Conservation (phyloP, 2,797 vertebrate species). For the Galaxias olidus region DNA sequence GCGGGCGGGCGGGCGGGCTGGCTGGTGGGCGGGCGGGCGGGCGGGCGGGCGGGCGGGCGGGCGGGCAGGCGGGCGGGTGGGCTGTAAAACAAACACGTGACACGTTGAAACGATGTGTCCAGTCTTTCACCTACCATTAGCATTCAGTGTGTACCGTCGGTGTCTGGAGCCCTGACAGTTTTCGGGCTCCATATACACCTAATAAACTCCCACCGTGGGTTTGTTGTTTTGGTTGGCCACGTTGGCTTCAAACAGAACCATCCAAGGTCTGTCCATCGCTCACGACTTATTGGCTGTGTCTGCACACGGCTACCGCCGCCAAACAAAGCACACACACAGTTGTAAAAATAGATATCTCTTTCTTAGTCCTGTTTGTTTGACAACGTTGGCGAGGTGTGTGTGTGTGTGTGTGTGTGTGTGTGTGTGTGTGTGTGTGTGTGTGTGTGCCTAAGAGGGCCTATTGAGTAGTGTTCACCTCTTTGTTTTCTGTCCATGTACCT, state of each 20-base stretch:
- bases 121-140: neutral
- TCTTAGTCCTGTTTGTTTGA: neutral
- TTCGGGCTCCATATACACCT: neutral
- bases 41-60: slow-evolving; percentile 6
- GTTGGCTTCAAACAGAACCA: slow-evolving; percentile 30
- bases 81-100: slow-evolving; percentile 52
- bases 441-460: neutral
- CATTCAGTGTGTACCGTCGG: slow-evolving; percentile 11
- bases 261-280: slow-evolving; percentile 49
- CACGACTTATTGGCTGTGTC: slow-evolving; percentile 24
- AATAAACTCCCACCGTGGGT: slow-evolving; percentile 30
- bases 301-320: slow-evolving; percentile 27
- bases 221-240: slow-evolving; percentile 53
- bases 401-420: slow-evolving; percentile 20
- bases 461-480: slow-evolving; percentile 25
- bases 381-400: neutral
- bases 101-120: slow-evolving; percentile 29
- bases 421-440: slow-evolving; percentile 9
- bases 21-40: neutral
- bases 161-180: slow-evolving; percentile 15
- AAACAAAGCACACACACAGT: slow-evolving; percentile 47
- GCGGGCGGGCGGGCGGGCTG: too few species aligned
- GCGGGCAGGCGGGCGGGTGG: neutral
- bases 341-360: slow-evolving; percentile 30
- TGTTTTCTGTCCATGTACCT: slow-evolving; percentile 34